These are phyloP conservation scores for Sphyrna mokarran DNA, from an alignment of 2,113 vertebrate genomes.

Conservation along the genomic window DNA sequence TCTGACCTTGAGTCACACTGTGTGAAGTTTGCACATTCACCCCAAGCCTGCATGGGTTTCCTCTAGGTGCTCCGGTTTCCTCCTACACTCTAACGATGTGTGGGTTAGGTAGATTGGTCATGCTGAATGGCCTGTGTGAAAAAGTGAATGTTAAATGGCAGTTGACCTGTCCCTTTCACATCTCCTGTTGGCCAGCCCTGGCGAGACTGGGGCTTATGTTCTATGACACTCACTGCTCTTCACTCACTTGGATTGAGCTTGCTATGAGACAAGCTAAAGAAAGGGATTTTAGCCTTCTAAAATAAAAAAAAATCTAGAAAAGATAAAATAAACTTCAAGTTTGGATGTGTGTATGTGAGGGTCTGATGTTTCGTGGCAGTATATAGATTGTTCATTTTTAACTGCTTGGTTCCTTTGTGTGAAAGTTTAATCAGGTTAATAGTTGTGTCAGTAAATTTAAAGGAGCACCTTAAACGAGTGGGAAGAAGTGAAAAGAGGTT, in stretches of 20 bases:
- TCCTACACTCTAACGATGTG: too few species aligned
- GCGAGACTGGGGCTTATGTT: too few species aligned
- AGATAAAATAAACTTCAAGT: neutral
- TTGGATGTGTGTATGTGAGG: neutral
- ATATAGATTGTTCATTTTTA: neutral
- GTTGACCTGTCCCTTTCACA: neutral
- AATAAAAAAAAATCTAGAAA: neutral
- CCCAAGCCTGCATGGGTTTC: too few species aligned
- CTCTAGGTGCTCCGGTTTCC: too few species aligned
- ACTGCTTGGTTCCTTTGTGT: neutral
- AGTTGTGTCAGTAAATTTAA: neutral
- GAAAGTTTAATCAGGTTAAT: too few species aligned
- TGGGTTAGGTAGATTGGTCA: too few species aligned
- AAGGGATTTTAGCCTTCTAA: neutral
- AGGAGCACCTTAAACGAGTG: neutral
- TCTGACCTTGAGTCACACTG: too few species aligned
- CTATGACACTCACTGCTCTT: neutral
- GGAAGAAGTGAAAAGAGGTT: neutral
- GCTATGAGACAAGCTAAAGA: neutral
- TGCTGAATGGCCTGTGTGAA: too few species aligned
- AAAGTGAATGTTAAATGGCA: neutral
- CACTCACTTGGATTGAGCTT: neutral
- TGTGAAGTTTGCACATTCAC: too few species aligned
- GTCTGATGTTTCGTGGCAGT: neutral
- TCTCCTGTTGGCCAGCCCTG: neutral